These are phyloP conservation scores for Jordanella pulchra DNA, from an alignment of 2,797 vertebrate genomes.

Conservation along the genomic window DNA sequence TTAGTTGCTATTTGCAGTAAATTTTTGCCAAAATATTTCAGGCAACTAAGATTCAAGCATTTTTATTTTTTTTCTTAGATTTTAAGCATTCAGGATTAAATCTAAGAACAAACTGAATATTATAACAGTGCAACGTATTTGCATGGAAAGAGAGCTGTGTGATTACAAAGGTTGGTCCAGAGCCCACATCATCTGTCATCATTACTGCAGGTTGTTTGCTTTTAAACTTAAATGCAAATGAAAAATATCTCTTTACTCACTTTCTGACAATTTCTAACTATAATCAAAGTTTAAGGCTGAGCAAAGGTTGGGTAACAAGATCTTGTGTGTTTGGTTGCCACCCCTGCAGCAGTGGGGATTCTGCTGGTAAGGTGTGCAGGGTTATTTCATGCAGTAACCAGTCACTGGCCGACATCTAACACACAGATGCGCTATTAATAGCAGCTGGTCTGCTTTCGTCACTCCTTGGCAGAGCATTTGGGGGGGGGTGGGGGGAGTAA, in stretches of 20 bases:
- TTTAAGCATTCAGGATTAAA: not conserved
- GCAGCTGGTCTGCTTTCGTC: conserved; percentile 74
- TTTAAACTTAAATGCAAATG: too few relatives aligned
- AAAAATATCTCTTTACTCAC: conserved; percentile 20
- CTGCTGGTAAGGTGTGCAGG: conserved; percentile 38
- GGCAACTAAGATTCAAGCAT: not conserved
- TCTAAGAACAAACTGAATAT: conserved; percentile 12
- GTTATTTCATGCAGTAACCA: conserved; percentile 41
- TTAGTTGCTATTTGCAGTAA: not conserved
- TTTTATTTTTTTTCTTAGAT: not conserved
- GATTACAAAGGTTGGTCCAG: conserved; percentile 24
- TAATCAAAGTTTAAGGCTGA: conserved; percentile 8
- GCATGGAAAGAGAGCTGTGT: conserved; percentile 1
- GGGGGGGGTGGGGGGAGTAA: not conserved
- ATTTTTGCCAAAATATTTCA: not conserved
- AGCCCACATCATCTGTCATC: conserved; percentile 13
- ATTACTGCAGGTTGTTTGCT: conserved; percentile 13
- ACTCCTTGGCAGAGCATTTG: conserved; percentile 39
- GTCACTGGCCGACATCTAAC: conserved; percentile 61
- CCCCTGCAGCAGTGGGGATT: conserved; percentile 29
- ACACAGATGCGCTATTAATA: conserved; percentile 73
- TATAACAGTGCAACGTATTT: conserved; percentile 5
- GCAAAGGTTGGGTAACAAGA: conserved; percentile 8
- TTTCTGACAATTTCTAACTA: too few relatives aligned
- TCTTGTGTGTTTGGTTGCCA: conserved; percentile 10